A percentile compares a stretch with the other conserved stretches of the same genome.
Evolutionary conservation across 2,113 vertebrate species (phyloP).

Genomic region (Bubo bubo): DNA sequence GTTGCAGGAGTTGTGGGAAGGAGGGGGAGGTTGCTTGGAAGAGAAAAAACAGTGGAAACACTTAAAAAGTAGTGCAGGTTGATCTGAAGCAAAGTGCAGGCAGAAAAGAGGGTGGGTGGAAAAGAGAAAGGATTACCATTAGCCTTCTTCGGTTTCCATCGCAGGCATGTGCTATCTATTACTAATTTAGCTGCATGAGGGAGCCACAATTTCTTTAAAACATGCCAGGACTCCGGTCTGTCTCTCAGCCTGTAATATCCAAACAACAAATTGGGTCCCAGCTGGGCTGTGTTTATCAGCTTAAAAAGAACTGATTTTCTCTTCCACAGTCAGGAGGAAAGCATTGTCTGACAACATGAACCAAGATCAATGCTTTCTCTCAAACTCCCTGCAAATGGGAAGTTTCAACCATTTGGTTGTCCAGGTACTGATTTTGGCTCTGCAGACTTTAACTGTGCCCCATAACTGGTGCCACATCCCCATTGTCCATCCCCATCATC

Average conservation of each 20-base stretch:
- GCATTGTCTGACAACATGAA: neutral
- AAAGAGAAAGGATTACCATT: neutral
- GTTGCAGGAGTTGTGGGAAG: neutral
- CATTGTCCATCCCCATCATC: neutral
- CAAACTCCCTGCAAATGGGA: neutral
- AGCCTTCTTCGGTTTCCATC: neutral
- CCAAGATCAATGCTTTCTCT: neutral
- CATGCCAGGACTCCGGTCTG: conserved; percentile 45
- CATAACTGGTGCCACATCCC: neutral
- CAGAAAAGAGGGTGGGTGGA: neutral
- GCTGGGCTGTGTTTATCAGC: conserved; percentile 48
- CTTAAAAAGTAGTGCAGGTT: neutral
- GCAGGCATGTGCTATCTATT: conserved; percentile 5
- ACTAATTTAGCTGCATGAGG: conserved; percentile 38
- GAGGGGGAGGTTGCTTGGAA: neutral
- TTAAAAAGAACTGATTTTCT: conserved; percentile 34
- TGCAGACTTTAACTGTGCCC: neutral
- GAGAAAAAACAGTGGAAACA: neutral
- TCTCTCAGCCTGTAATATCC: conserved; percentile 48
- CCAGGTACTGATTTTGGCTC: neutral
- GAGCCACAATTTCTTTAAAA: conserved; percentile 39
- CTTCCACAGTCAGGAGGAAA: neutral
- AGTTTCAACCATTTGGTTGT: neutral
- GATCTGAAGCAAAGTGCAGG: neutral
- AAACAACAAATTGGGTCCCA: conserved; percentile 60